Base-by-base conservation (phyloP, 2,113 vertebrate species). In the Proteles cristata region DNA sequence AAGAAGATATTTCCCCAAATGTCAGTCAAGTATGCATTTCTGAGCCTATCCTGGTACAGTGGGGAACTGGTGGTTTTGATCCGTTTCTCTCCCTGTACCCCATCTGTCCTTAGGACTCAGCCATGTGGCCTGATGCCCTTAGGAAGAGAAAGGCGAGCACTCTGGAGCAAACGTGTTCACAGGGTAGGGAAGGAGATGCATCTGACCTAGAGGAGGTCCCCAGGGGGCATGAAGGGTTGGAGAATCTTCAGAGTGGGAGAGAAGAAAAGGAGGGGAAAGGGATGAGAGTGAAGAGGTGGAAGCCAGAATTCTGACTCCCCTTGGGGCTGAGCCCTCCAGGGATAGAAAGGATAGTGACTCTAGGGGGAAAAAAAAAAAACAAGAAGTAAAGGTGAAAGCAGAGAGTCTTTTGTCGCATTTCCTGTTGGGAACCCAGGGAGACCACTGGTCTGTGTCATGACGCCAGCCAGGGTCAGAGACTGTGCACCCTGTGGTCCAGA, bases 161-260 rank as follows among this genome's bases (percentile, higher is more conserved):
- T 4, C 33, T 21, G 26, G 19, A 83, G 15, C 31, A 84, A 58
- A 63, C 53, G 53, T 11, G 39, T 5, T 33, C 53, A 2, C 5
- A 7, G 11, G 21, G 23, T 12, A n/a, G 80, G 26, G 17, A 15
- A 80, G 48, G 48, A 15, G 15, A 6, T 0, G 19, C 1, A 0
- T 63, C 10, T 63, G 84, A 55, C n/a, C 19, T 14, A 9, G 5
- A 53, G 31, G n/a, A 50, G 28, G 45, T 9, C n/a, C 39, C 58
- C 16, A 7, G 35, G 25, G 89, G 28, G 33, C 25, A 12, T 28
- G 53, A 58, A 81, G 15, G 14, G 15, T 19, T 39, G 33, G 11
- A 55, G 23, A 33, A 65, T n/a, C 35, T 39, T 11, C 35, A n/a
- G 53, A 23, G 12, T 7, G n/a, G 63, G 63, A 43, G 2, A n/a